Conservation (phyloP, 2,888 invertebrate species). For the Acleris emargana region DNA sequence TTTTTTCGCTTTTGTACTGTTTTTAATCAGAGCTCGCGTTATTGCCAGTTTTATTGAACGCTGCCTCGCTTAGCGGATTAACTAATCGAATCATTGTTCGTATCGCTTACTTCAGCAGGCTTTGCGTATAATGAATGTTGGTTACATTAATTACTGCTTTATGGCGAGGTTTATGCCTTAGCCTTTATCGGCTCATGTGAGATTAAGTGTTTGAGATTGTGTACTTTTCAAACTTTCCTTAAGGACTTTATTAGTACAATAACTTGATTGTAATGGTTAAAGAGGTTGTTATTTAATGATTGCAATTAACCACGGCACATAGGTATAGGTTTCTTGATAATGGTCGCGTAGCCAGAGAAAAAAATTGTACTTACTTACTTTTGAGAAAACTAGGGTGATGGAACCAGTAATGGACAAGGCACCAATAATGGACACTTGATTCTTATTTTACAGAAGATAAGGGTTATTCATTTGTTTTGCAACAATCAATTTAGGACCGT, state of each 20-base stretch:
- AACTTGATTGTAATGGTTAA: not conserved
- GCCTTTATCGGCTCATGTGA: slow-evolving; percentile 70
- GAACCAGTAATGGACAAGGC: too few relatives aligned
- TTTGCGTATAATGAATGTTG: slow-evolving; percentile 71
- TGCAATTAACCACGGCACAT: too few relatives aligned
- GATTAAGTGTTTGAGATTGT: slow-evolving; percentile 67
- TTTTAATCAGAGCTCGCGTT: slow-evolving; percentile 62
- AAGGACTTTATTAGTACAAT: slow-evolving; percentile 3
- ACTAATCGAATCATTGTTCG: slow-evolving; percentile 75
- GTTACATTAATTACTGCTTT: slow-evolving; percentile 78
- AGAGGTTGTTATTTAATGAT: not conserved
- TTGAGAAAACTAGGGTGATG: too few relatives aligned
- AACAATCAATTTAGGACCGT: too few relatives aligned
- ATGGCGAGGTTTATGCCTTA: slow-evolving; percentile 71
- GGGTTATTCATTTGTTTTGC: too few relatives aligned
- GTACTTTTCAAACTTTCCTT: slow-evolving; percentile 1
- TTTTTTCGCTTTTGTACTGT: slow-evolving; percentile 53
- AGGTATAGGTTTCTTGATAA: too few relatives aligned
- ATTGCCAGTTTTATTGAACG: slow-evolving; percentile 54
- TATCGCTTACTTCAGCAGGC: slow-evolving; percentile 58
- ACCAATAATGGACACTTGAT: too few relatives aligned
- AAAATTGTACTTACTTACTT: too few relatives aligned
- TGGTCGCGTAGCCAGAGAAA: too few relatives aligned
- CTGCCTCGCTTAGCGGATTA: slow-evolving; percentile 60
- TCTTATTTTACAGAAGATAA: too few relatives aligned